Percentiles rank a stretch among this genome's conserved stretches.
phyloP scores from a whole-genome alignment of 2,888 invertebrate species.

The Drosophila seclusa region DNA sequence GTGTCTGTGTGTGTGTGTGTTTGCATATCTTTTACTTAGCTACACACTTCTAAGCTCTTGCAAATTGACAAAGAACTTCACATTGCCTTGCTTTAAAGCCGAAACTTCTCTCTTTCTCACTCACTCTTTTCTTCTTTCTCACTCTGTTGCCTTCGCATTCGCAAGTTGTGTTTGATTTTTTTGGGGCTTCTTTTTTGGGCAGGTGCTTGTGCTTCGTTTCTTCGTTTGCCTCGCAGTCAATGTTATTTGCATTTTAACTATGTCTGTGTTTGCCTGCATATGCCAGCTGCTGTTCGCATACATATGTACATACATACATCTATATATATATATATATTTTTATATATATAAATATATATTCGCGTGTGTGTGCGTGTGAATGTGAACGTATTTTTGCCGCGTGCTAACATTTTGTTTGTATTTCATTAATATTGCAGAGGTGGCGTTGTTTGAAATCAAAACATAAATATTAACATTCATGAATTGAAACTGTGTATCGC shows the following conservation, averaged over 20 bases:
- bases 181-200: constrained; percentile 67
- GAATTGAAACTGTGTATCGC: constrained; percentile 81
- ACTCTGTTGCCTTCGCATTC: constrained; percentile 13
- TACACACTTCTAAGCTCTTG: constrained; percentile 75
- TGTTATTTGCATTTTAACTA: constrained; percentile 79
- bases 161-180: constrained; percentile 60
- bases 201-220: constrained; percentile 53
- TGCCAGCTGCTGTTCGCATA: constrained; percentile 16
- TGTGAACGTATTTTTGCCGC: constrained; percentile 41
- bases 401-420: constrained; percentile 81
- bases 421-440: constrained; percentile 83
- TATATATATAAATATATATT: constrained; percentile 6
- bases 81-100: constrained; percentile 30
- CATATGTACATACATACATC: background rate
- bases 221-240: constrained; percentile 61
- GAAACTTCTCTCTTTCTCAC: constrained; percentile 4
- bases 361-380: constrained; percentile 16
- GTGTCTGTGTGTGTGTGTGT: constrained; percentile 20
- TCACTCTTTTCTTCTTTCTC: background rate
- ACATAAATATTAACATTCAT: constrained; percentile 83
- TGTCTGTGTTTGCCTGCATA: constrained; percentile 52
- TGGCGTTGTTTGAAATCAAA: constrained; percentile 82
- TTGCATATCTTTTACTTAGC: constrained; percentile 62
- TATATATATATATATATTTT: background rate
- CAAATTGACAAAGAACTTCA: constrained; percentile 77